phyloP scores from a whole-genome alignment of 2,797 vertebrate species.

The Calcarius lapponicus region DNA sequence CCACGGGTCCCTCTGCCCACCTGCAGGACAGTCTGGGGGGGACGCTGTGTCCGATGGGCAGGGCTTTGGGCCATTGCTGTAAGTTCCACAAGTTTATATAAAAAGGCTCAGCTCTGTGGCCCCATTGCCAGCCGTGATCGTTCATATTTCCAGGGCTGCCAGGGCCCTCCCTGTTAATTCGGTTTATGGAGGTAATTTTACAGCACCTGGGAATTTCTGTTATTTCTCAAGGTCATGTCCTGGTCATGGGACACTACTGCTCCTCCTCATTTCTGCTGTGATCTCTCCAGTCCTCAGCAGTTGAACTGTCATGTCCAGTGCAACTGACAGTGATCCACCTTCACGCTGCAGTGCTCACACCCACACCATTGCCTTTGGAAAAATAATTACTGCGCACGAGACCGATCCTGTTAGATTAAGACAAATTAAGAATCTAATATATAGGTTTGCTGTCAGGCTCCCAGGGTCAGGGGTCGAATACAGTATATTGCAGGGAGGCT shows the following conservation, averaged over 20 bases:
- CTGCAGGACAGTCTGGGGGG: neutral
- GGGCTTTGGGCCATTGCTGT: fast-evolving
- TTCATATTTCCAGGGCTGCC: neutral
- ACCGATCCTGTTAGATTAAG: constrained; percentile 76
- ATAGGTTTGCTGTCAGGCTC: constrained; percentile 73
- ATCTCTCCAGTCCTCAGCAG: neutral
- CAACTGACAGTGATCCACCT: constrained; percentile 14
- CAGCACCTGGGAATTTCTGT: neutral
- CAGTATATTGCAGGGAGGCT: constrained; percentile 75
- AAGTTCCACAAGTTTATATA: neutral
- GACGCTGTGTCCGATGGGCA: neutral
- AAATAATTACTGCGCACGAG: constrained; percentile 64
- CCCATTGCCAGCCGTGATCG: neutral
- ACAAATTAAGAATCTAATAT: constrained; percentile 78
- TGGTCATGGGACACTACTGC: neutral
- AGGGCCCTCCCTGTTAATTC: neutral
- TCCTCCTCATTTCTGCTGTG: neutral
- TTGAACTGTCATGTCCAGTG: neutral
- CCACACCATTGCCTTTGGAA: constrained; percentile 40
- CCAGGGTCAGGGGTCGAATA: constrained; percentile 75
- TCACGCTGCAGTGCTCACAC: neutral
- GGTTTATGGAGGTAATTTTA: neutral
- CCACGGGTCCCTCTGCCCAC: neutral
- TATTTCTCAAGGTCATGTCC: neutral
- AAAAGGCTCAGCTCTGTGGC: neutral